Evolutionary conservation across 2,888 invertebrate species (phyloP).

Genomic region (Plebejus anna): DNA sequence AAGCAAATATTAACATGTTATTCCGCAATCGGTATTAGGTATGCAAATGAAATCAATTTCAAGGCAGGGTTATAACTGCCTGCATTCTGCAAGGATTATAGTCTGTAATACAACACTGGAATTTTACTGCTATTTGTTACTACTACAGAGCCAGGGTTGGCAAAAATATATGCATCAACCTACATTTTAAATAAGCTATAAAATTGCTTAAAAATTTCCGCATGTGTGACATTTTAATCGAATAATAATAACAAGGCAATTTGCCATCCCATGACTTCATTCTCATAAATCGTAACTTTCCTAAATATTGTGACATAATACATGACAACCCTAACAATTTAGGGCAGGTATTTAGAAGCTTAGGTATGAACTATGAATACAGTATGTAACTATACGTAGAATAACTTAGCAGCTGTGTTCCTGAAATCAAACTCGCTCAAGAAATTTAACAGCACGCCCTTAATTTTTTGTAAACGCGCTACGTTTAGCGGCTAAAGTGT

Average conservation of each 20-base stretch:
- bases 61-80: conserved; percentile 6
- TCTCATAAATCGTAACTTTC: background rate
- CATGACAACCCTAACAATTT: background rate
- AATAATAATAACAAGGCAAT: background rate
- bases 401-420: too few relatives aligned
- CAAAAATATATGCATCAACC: background rate
- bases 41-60: conserved; percentile 15
- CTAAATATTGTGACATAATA: background rate
- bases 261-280: background rate
- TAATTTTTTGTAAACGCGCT: background rate
- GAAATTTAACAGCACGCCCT: background rate
- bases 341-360: background rate
- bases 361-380: too few relatives aligned
- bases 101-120: conserved; percentile 15
- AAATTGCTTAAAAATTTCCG: too few relatives aligned
- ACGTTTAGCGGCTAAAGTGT: background rate
- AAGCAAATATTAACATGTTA: conserved; percentile 29
- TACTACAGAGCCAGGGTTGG: background rate
- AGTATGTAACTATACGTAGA: too few relatives aligned
- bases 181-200: too few relatives aligned
- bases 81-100: conserved; percentile 16
- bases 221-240: background rate
- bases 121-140: conserved; percentile 8
- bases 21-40: background rate
- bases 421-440: too few relatives aligned